These are phyloP conservation scores for Philereme transversata DNA, from an alignment of 2,888 invertebrate genomes.

Conservation along the genomic window DNA sequence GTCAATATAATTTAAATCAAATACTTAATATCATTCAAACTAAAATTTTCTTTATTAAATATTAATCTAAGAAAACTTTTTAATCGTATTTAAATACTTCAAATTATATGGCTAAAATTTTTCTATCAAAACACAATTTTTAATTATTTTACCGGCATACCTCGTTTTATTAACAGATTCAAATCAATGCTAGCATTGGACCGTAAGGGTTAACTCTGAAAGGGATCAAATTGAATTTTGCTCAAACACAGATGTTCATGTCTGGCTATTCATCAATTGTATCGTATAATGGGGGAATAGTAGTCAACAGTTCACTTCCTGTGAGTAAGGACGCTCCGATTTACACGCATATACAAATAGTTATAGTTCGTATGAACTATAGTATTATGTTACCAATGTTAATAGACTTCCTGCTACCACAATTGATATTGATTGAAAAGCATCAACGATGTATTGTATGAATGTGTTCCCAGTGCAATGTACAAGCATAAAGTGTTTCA, in stretches of 20 bases:
- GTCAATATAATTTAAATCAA: too few species aligned
- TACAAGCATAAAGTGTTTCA: slow-evolving; percentile 7
- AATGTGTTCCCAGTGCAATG: slow-evolving; percentile 4
- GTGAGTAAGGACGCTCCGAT: slow-evolving; percentile 47
- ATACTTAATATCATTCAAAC: too few species aligned
- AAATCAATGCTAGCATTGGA: slow-evolving; percentile 71
- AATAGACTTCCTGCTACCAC: slow-evolving; percentile 42
- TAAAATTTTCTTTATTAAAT: too few species aligned
- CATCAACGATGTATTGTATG: slow-evolving; percentile 7
- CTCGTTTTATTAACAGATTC: slow-evolving; percentile 70
- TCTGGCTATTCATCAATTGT: slow-evolving; percentile 77
- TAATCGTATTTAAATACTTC: too few species aligned
- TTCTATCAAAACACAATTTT: neutral
- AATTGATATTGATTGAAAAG: slow-evolving; percentile 32
- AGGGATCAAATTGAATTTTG: slow-evolving; percentile 78
- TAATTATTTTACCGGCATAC: neutral
- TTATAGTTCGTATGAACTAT: slow-evolving; percentile 8
- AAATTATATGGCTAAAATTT: neutral
- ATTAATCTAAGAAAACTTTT: too few species aligned
- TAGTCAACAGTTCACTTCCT: slow-evolving; percentile 73
- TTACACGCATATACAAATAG: slow-evolving; percentile 38
- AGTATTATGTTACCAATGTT: slow-evolving; percentile 33
- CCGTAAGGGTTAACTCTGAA: slow-evolving; percentile 73
- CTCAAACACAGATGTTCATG: slow-evolving; percentile 73
- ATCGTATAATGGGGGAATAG: slow-evolving; percentile 71